Base-by-base conservation (phyloP, 1,140 invertebrate species). In the Eulimnadia texana region DNA sequence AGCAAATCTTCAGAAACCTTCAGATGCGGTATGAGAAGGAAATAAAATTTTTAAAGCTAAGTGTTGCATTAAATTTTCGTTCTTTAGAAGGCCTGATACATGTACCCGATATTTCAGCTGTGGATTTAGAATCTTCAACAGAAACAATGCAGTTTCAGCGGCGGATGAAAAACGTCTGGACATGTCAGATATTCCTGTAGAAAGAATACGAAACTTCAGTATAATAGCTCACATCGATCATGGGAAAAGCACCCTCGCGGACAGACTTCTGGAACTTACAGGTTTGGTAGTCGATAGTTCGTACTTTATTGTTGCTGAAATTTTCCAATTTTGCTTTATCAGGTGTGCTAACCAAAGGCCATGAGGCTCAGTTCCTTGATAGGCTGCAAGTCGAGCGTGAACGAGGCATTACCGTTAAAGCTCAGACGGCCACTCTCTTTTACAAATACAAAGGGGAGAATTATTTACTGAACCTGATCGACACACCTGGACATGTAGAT, bases 151-250 rank as follows among this genome's bases (percentile, higher is more conserved):
- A 6, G 33, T 42, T 42, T 6, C 33, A 9, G 33, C 16, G 6
- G 33, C 33, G 16, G 33, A 42, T 16, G 29, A 57, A 10, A 13
- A 23, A 11, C 10, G 19, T 16, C 25, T 65, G 20, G 65, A 66
- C 22, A 49, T 65, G 3, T 52, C 63, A 9, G 61, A 73, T 28
- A 76, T 72, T 67, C 82, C 84, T 2, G 69, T 81, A 53, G 81
- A 88, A 63, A 80, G 80, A 63, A 93, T 95, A 29, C 76, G 93
- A 49, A 97, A 96, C 72, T 96, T 98, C 69, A 87, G 90, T 73
- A 97, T 98, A 65, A 91, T 98, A 62, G 95, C 95, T 33, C 95
- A 98, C 76, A 87, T 98, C 16, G 95, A 98, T 74, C 94, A 98
- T 79, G 95, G 94, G 0, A 98, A 98, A 76, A 93, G 89, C 71